Conservation (phyloP, 2,797 vertebrate species). For the Sebastes matsubarae region DNA sequence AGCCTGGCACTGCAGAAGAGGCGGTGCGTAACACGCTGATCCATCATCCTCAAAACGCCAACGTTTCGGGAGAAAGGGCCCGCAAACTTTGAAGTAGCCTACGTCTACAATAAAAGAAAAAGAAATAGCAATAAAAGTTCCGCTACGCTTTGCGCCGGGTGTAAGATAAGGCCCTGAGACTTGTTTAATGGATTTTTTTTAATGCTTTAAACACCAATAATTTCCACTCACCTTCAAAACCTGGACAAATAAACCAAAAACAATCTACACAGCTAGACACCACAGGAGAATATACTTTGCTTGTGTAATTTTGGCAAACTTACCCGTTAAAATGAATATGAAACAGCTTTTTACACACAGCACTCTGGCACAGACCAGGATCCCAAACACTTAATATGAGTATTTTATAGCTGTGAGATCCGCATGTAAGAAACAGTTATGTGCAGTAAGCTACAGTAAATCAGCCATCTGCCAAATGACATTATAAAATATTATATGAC, state of each 20-base stretch:
- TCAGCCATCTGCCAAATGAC: neutral
- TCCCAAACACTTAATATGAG: neutral
- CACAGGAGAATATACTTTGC: neutral
- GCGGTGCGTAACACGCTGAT: no score
- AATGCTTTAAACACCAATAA: neutral
- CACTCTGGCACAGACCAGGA: neutral
- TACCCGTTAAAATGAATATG: neutral
- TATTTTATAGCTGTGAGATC: neutral
- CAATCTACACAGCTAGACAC: accelerated
- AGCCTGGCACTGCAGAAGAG: no score
- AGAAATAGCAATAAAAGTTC: no score
- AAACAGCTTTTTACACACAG: neutral
- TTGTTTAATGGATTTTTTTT: neutral
- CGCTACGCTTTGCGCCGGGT: no score
- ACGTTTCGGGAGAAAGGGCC: no score
- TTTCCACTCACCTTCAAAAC: neutral
- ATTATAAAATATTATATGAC: neutral
- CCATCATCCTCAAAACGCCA: no score
- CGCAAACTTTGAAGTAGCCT: no score
- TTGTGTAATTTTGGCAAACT: neutral
- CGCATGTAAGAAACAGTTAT: neutral
- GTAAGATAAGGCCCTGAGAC: no score
- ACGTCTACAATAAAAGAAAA: no score
- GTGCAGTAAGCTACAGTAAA: neutral
- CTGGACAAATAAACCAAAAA: neutral